Evolutionary conservation across 2,797 vertebrate genomes (phyloP).

Genomic region (Menidia menidia): DNA sequence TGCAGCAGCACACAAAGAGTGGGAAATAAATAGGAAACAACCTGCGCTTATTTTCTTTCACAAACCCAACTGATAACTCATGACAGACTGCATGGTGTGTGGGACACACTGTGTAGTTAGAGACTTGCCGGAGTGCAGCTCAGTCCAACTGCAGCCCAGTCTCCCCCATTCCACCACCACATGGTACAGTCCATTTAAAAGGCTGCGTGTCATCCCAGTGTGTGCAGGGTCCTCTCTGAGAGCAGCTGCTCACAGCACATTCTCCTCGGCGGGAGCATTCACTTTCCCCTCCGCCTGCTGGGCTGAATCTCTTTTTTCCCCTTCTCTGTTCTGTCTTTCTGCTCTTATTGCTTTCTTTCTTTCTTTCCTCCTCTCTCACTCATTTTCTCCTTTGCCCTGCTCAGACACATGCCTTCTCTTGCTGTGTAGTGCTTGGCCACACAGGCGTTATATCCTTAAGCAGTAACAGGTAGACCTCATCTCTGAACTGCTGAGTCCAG

Average conservation of each 20-base stretch:
- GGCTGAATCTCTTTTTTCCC: conserved; percentile 52
- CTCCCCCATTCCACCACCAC: conserved; percentile 74
- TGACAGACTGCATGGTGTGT: conserved; percentile 55
- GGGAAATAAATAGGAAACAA: conserved; percentile 46
- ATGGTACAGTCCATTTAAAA: conserved; percentile 91
- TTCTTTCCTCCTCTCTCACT: conserved; percentile 24
- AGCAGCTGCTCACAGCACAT: conserved; percentile 82
- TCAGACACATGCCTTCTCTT: conserved; percentile 36
- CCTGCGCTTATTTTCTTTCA: conserved; percentile 36
- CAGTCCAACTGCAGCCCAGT: conserved; percentile 52
- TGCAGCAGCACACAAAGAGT: conserved; percentile 18
- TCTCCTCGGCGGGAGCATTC: conserved; percentile 74
- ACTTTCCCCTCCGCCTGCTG: conserved; percentile 66
- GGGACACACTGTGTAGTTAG: conserved; percentile 52
- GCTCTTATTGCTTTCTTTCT: conserved; percentile 30
- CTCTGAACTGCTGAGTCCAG: conserved; percentile 34
- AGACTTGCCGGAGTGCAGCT: conserved; percentile 57
- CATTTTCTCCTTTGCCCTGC: conserved; percentile 30
- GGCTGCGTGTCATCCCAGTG: conserved; percentile 83
- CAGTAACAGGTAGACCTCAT: conserved; percentile 72
- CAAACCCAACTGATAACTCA: conserved; percentile 53
- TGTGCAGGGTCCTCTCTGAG: conserved; percentile 83
- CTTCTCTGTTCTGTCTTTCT: conserved; percentile 32
- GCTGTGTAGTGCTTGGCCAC: conserved; percentile 40
- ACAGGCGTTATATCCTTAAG: conserved; percentile 40